A percentile compares a stretch with the other conserved stretches of the same genome.
Conservation (phyloP, 2,113 vertebrate species). For the Edolisoma coerulescens region DNA sequence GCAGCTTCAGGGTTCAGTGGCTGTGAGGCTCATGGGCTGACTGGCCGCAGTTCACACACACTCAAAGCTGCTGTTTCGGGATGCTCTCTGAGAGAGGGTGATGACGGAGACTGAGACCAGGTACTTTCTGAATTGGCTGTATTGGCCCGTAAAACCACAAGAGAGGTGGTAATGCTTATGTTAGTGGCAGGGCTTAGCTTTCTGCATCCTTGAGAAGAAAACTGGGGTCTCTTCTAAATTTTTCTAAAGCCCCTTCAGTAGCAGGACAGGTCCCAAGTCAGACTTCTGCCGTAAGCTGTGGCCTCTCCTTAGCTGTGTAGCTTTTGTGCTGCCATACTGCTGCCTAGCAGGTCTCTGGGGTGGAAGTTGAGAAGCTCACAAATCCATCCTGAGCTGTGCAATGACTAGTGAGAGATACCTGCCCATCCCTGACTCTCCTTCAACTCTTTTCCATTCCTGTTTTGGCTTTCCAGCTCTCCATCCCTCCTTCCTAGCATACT, state of each 20-base stretch:
- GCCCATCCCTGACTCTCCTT: background rate
- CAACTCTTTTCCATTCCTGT: background rate
- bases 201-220: background rate
- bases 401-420: background rate
- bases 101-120: slow-evolving; percentile 8
- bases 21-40: background rate
- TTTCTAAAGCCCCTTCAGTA: background rate
- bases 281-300: background rate
- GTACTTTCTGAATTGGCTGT: slow-evolving; percentile 47
- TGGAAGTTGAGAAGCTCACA: background rate
- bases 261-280: background rate
- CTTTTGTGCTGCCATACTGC: background rate
- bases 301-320: background rate
- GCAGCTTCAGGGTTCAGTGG: background rate
- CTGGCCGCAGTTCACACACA: slow-evolving; percentile 5
- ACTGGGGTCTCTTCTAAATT: background rate
- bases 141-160: slow-evolving; percentile 17
- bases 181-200: background rate
- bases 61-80: slow-evolving; percentile 32
- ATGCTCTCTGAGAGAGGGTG: background rate
- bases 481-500: background rate
- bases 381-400: background rate
- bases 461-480: background rate
- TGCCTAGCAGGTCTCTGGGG: background rate
- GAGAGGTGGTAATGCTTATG: background rate